phyloP scores from a whole-genome alignment of 2,113 vertebrate species.

The Micromys minutus region DNA sequence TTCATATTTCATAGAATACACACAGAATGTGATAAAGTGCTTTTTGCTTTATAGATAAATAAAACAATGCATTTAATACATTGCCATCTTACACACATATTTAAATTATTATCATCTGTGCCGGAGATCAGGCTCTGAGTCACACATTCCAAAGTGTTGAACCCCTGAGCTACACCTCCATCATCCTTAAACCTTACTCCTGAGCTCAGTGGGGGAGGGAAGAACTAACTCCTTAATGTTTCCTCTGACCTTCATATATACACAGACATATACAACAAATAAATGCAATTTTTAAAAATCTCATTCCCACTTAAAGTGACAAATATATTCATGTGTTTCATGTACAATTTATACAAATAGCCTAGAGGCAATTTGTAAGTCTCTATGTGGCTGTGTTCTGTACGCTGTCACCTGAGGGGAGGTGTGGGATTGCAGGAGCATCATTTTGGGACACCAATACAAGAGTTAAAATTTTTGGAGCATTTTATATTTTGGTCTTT shows the following conservation, averaged over 20 bases:
- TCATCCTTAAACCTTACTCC: not conserved
- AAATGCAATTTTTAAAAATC: not conserved
- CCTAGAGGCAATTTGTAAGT: not conserved
- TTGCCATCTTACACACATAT: not conserved
- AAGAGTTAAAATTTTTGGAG: not conserved
- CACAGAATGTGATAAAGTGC: slow-evolving; percentile 55
- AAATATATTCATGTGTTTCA: not conserved
- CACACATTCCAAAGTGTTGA: not conserved
- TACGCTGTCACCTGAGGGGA: not conserved
- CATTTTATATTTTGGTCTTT: not conserved
- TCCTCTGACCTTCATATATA: not conserved
- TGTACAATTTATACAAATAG: not conserved
- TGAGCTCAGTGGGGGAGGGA: not conserved
- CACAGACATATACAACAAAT: not conserved
- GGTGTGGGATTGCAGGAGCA: not conserved
- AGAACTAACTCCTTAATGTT: not conserved
- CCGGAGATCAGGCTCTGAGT: not conserved
- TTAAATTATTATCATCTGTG: not conserved
- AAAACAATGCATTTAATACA: not conserved
- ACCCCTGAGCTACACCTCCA: not conserved
- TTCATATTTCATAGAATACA: slow-evolving; percentile 58
- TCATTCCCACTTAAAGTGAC: not conserved
- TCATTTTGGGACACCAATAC: not conserved
- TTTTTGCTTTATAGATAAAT: not conserved
- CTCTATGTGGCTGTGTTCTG: not conserved